These are phyloP conservation scores for Celastrina argiolus DNA, from an alignment of 2,888 invertebrate genomes.

Conservation along the genomic window DNA sequence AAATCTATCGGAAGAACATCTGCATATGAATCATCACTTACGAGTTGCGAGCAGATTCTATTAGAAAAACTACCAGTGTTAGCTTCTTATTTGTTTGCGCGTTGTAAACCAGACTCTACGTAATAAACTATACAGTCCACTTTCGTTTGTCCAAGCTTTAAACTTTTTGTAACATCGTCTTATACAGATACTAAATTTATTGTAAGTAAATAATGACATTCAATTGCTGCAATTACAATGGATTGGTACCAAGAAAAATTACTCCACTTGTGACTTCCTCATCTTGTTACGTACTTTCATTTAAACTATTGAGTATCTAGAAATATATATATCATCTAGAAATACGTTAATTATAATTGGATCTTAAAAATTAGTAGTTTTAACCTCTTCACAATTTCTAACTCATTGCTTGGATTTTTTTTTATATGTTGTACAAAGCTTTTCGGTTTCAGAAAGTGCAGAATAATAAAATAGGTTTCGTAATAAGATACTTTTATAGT, in stretches of 20 bases:
- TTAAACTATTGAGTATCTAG: neutral
- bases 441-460: neutral
- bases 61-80: conserved; percentile 9
- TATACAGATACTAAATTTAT: conserved; percentile 29
- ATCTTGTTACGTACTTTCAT: conserved; percentile 22
- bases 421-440: too few relatives aligned
- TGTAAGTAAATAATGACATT: conserved; percentile 36
- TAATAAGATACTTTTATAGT: too few relatives aligned
- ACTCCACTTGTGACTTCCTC: conserved; percentile 23
- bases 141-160: neutral
- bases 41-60: conserved; percentile 17
- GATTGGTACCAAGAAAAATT: conserved; percentile 33
- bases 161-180: conserved; percentile 20
- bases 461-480: too few relatives aligned
- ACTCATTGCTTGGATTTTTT: too few relatives aligned
- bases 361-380: too few relatives aligned
- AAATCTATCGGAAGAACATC: neutral
- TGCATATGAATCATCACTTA: conserved; percentile 17
- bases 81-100: neutral
- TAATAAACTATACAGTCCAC: neutral
- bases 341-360: too few relatives aligned
- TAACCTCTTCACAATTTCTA: too few relatives aligned
- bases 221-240: conserved; percentile 34
- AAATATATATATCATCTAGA: too few relatives aligned
- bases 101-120: neutral